Evolutionary conservation across 2,888 invertebrate species (phyloP), one percentile per base, ranked within the genome.

Genomic region (Heteropelma amictum): DNA sequence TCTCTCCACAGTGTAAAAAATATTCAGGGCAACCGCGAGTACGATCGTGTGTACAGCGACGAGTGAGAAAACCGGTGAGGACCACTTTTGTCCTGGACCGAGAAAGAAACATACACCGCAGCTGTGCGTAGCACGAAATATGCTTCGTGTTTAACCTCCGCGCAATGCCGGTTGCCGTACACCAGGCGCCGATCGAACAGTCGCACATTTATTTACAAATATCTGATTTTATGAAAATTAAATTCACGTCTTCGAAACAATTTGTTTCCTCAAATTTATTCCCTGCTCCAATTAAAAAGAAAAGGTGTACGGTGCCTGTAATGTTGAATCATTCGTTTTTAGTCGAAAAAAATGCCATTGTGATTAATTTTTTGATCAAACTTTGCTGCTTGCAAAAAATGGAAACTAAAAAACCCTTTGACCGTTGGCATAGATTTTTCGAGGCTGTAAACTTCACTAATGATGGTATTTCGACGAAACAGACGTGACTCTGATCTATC

Each of bases 81-180:
- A 12, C 30, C 30, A 23, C 21, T 60, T 51, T 30, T 30, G 40
- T 12, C 19, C 26, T 14, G 10, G 40, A 68, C 42, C 23, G 26
- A 35, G 14, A 12, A 61, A 40, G 23, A 7, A 42, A 17, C 19
- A 21, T 19, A n/a, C n/a, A n/a, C n/a, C n/a, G n/a, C n/a, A n/a
- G n/a, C 35, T 38, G 26, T 21, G 17, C 47, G 26, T 33, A 12
- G 17, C 7, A 49, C 8, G 7, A 54, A 64, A 40, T 4, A n/a
- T n/a, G n/a, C n/a, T 19, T 26, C n/a, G 30, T n/a, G 69, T 65
- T 42, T 23, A 40, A 67, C 70, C 38, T 45, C 19, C 10, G 70
- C 17, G 74, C 61, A 14, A 19, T 51, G 51, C 61, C 49, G 74
- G 74, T 75, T 67, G 74, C 61, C 26, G 28, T 70, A 26, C 17